Conservation (phyloP, 2,113 vertebrate genomes). For the Carassius carassius region DNA sequence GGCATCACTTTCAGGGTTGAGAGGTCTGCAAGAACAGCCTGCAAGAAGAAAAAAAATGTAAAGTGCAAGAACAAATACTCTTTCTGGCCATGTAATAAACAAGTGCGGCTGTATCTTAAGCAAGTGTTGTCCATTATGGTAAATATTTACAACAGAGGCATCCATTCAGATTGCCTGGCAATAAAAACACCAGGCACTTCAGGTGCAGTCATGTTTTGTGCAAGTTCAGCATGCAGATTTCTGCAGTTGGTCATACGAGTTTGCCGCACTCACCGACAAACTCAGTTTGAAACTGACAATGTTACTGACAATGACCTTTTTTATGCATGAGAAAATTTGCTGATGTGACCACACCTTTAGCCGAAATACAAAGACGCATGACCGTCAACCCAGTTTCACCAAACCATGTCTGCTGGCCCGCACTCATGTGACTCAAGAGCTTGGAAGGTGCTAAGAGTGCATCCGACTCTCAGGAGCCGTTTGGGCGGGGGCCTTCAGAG, state of each 20-base stretch:
- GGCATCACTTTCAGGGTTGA: slow-evolving; percentile 98
- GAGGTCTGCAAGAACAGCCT: slow-evolving; percentile 98
- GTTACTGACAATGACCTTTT: not conserved
- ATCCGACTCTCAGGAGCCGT: slow-evolving; percentile 20
- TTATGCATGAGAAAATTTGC: not conserved
- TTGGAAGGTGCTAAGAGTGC: not conserved
- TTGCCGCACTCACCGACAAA: no score
- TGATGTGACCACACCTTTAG: not conserved
- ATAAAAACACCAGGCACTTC: not conserved
- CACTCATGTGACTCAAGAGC: not conserved
- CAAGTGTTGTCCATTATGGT: not conserved
- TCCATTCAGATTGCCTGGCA: not conserved
- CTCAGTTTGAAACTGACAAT: no score
- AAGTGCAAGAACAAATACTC: slow-evolving; percentile 45
- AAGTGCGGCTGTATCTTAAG: not conserved
- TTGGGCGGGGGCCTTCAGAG: not conserved
- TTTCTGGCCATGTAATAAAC: not conserved
- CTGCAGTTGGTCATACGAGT: no score
- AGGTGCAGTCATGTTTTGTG: no score
- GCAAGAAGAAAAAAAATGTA: slow-evolving; percentile 55
- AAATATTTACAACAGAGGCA: not conserved
- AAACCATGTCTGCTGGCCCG: not conserved
- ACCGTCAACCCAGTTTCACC: not conserved
- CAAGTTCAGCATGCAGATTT: no score
- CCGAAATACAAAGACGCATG: not conserved